A percentile compares a stretch with the other conserved stretches of the same genome.
phyloP scores from a whole-genome alignment of 2,797 vertebrate species.

The Hoplostethus mediterraneus region DNA sequence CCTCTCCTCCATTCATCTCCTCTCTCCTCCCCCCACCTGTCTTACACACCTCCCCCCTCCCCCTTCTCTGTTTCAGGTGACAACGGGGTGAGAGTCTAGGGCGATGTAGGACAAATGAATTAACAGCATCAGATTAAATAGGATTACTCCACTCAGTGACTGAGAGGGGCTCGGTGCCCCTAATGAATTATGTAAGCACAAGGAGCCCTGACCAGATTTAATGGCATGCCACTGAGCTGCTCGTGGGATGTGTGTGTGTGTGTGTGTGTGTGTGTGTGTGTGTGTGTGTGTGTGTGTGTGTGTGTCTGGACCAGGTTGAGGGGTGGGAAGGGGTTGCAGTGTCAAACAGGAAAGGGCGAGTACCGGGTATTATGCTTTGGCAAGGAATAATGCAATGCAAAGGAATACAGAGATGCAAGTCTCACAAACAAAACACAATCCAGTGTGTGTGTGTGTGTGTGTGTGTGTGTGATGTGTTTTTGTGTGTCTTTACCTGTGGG shows the following conservation, averaged over 20 bases:
- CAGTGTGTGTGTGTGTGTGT: background rate
- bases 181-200: slow-evolving; percentile 69
- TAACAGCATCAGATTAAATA: slow-evolving; percentile 71
- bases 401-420: background rate
- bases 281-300: slow-evolving; percentile 18
- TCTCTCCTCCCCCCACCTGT: background rate
- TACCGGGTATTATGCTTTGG: background rate
- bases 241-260: background rate
- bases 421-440: background rate
- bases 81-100: slow-evolving; percentile 43
- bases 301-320: background rate
- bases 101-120: slow-evolving; percentile 71
- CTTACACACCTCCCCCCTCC: background rate
- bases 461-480: too few species aligned
- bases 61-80: slow-evolving; percentile 20
- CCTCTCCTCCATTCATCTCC: background rate
- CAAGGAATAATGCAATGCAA: background rate
- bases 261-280: slow-evolving; percentile 14
- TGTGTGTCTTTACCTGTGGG: background rate
- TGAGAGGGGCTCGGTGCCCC: slow-evolving; percentile 24
- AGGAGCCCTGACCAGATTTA: slow-evolving; percentile 46
- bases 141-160: slow-evolving; percentile 57
- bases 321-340: background rate
- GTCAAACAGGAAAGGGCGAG: background rate
- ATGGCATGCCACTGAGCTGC: slow-evolving; percentile 27